These are phyloP conservation scores for Stercorarius parasiticus DNA, from an alignment of 2,113 vertebrate species.

Conservation along the genomic window DNA sequence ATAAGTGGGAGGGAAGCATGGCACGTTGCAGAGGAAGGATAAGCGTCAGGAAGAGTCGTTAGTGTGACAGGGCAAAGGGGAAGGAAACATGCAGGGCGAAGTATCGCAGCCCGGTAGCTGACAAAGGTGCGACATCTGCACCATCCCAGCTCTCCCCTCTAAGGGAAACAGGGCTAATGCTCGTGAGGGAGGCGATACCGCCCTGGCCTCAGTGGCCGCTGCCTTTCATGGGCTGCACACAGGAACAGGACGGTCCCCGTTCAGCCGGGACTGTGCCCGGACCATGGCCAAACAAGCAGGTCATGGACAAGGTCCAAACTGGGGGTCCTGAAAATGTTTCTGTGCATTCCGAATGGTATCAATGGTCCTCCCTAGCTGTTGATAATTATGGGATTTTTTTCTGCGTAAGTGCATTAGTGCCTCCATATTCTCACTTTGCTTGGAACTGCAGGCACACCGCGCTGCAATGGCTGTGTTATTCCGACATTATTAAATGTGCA, in stretches of 20 bases:
- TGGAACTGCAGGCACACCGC: constrained; percentile 57
- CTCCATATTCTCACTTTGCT: constrained; percentile 51
- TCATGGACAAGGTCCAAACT: background rate
- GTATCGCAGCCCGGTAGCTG: background rate
- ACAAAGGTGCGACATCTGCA: background rate
- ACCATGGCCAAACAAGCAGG: background rate
- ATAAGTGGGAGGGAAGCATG: background rate
- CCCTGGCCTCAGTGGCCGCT: background rate
- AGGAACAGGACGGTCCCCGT: background rate
- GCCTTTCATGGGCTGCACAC: background rate
- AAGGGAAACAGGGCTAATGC: background rate
- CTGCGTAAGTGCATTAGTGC: constrained; percentile 59
- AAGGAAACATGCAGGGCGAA: background rate
- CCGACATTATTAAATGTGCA: constrained; percentile 81
- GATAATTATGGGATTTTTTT: constrained; percentile 56
- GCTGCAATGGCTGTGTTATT: constrained; percentile 72
- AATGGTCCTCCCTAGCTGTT: constrained; percentile 50
- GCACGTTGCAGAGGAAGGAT: background rate
- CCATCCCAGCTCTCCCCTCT: background rate
- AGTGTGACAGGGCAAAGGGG: background rate
- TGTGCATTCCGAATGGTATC: background rate
- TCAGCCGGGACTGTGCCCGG: background rate
- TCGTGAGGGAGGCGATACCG: background rate
- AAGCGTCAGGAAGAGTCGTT: background rate
- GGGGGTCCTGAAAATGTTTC: background rate